Base-by-base conservation (phyloP, 2,888 invertebrate species). In the Proisotoma minuta region DNA sequence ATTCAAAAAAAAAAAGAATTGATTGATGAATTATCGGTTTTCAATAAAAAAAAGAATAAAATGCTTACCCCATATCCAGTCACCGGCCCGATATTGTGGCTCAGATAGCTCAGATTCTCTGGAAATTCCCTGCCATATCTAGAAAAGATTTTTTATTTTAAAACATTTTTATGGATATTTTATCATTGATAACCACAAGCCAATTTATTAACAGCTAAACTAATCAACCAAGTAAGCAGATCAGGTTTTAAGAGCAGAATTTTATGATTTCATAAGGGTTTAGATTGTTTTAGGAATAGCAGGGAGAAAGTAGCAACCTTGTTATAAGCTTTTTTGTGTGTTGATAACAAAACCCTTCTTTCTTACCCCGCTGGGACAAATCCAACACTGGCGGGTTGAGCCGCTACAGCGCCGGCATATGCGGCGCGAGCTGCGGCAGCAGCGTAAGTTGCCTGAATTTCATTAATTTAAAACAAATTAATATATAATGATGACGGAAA, bases 61-160 rank as follows among this genome's bases (percentile, higher is more conserved):
- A 49, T 4, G 18, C 57, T 86, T 85, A 96, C 95, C 85, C 94
- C 95, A 81, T 96, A 96, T 77, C 95, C 94, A 74, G 96, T 89
- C 76, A 96, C 90, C 75, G 96, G 96, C 77, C 96, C 96, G 79
- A 96, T 94, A 76, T 93, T 88, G 82, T 95, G 95, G 73, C 80
- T 92, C 77, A 96, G 83, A 81, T 94, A 95, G 64, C 94, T 93
- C n/a, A n/a, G n/a, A n/a, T n/a, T n/a, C 81, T 96, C 95, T 75
- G 91, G 88, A 77, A 89, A 91, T 77, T 93, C 92, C 78, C 92
- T 85, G 75, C 91, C 91, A 78, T 92, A 92, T 74, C 89, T 89
- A 79, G 57, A 81, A 79, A 28, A 24, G 12, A 5, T 10, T 8
- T 47, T 18, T 5, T 10, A 47, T 10, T 47, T 34, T 10, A 34